Evolutionary conservation across 2,888 invertebrate genomes (phyloP).

Genomic region (Aethes cnicana): DNA sequence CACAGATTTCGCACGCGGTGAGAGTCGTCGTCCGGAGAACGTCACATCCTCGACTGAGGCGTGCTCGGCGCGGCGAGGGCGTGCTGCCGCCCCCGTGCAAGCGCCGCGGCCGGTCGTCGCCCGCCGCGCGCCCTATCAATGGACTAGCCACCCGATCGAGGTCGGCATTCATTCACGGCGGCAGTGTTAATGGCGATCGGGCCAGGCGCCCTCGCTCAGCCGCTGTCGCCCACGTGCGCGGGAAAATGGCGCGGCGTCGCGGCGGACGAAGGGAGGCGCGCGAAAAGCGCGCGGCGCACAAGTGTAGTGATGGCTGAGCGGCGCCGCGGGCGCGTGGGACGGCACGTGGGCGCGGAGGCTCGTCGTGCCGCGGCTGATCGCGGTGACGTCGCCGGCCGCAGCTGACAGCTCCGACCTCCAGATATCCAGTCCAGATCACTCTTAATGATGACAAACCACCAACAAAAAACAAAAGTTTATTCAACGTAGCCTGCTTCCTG

Average conservation of each 20-base stretch:
- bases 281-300: conserved; percentile 76
- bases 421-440: neutral
- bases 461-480: neutral
- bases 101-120: conserved; percentile 65
- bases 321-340: conserved; percentile 52
- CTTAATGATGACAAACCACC: neutral
- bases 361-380: conserved; percentile 49
- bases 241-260: conserved; percentile 80
- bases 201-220: conserved; percentile 68
- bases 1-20: conserved; percentile 74
- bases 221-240: conserved; percentile 80
- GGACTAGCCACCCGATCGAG: conserved; percentile 75
- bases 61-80: conserved; percentile 77
- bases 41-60: conserved; percentile 83
- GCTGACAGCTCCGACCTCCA: conserved; percentile 4
- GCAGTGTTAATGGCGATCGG: conserved; percentile 74
- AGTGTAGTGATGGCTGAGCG: conserved; percentile 65
- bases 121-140: conserved; percentile 76
- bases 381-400: conserved; percentile 18
- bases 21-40: conserved; percentile 74
- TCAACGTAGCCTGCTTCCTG: neutral
- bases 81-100: conserved; percentile 72
- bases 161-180: conserved; percentile 80
- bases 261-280: conserved; percentile 75
- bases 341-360: conserved; percentile 62